These are phyloP conservation scores for Chelonoidis abingdonii DNA, from an alignment of 2,113 vertebrate genomes.

Conservation along the genomic window DNA sequence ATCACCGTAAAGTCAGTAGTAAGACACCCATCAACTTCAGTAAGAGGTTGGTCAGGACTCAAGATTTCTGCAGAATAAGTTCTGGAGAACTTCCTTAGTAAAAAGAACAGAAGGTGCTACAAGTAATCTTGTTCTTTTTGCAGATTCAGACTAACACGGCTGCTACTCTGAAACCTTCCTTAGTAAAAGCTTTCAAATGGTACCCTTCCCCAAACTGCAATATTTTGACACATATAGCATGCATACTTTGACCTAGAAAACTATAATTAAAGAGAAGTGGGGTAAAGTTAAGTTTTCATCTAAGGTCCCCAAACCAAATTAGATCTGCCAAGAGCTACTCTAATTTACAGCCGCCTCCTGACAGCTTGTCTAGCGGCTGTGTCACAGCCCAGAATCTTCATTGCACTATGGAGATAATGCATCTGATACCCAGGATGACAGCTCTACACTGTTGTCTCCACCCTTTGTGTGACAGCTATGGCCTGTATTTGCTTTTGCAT, in stretches of 20 bases:
- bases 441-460: background rate
- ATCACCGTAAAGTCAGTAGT: conserved; percentile 14
- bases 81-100: background rate
- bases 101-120: background rate
- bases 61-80: background rate
- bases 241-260: background rate
- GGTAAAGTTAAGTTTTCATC: background rate
- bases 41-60: background rate
- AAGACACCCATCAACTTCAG: background rate
- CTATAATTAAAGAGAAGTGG: background rate
- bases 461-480: background rate
- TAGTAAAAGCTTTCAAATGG: background rate
- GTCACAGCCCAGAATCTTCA: background rate
- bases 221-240: background rate
- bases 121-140: too few relatives aligned
- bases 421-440: background rate
- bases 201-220: background rate
- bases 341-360: background rate
- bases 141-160: too few relatives aligned
- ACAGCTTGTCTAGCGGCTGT: background rate
- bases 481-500: background rate
- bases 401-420: background rate
- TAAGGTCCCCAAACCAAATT: background rate
- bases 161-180: background rate
- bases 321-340: background rate